Conservation (phyloP, 2,797 vertebrate genomes). For the Carcharodon carcharias region DNA sequence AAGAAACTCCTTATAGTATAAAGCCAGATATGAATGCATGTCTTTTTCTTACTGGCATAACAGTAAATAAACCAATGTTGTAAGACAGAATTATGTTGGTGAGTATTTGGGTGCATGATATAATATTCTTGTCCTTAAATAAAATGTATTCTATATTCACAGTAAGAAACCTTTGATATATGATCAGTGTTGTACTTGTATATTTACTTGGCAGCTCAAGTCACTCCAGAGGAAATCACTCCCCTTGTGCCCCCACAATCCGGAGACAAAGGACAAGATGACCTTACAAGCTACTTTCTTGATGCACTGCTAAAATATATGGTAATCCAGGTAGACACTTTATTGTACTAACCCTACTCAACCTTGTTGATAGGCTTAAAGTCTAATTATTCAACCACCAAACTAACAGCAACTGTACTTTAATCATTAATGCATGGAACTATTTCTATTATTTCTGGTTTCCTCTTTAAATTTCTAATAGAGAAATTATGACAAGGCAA, state of each 20-base stretch:
- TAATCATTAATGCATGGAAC: neutral
- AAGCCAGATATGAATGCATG: neutral
- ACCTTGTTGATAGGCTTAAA: neutral
- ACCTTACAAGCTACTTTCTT: slow-evolving; percentile 93
- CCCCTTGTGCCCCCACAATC: slow-evolving; percentile 93
- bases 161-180: neutral
- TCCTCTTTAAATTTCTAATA: neutral
- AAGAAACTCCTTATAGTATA: neutral
- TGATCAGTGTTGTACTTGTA: slow-evolving; percentile 11
- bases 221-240: slow-evolving; percentile 92
- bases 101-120: neutral
- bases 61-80: neutral
- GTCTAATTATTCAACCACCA: neutral
- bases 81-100: neutral
- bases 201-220: slow-evolving; percentile 68
- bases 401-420: neutral
- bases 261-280: slow-evolving; percentile 96
- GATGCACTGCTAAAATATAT: slow-evolving; percentile 98
- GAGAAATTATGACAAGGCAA: neutral
- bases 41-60: neutral
- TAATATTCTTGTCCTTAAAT: neutral
- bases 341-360: slow-evolving; percentile 54
- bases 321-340: slow-evolving; percentile 91
- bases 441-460: neutral
- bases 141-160: neutral